Conservation (phyloP, 2,113 vertebrate genomes). For the Bos javanicus region DNA sequence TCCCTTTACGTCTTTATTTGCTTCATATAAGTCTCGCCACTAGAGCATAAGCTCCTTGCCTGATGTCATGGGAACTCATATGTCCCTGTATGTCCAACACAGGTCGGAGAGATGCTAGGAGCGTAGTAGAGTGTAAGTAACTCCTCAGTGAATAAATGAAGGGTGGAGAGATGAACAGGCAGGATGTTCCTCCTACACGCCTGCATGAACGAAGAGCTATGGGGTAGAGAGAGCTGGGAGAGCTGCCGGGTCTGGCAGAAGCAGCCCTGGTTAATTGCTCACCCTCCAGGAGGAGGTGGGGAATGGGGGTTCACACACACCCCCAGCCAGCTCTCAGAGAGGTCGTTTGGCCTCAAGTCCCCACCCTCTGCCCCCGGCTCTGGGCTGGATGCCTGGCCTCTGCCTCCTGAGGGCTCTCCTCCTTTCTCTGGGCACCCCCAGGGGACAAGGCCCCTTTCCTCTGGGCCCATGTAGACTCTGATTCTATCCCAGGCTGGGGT, state of each 20-base stretch:
- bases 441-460: not conserved
- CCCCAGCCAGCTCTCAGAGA: not conserved
- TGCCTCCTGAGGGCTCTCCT: not conserved
- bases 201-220: too few species aligned
- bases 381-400: not conserved
- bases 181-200: fast-evolving
- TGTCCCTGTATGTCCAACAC: not conserved
- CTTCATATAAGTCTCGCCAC: not conserved
- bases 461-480: not conserved
- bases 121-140: not conserved
- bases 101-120: not conserved
- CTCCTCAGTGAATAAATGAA: not conserved
- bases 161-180: not conserved
- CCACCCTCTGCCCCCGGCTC: not conserved
- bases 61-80: not conserved
- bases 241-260: fast-evolving
- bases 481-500: not conserved
- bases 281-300: not conserved
- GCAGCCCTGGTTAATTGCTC: too few species aligned
- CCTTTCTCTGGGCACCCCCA: not conserved
- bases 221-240: not conserved
- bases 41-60: not conserved
- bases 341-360: not conserved
- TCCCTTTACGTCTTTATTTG: not conserved
- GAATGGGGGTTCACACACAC: too few species aligned